Conservation (phyloP, 2,888 invertebrate species). For the Nipponacmea schrenckii region DNA sequence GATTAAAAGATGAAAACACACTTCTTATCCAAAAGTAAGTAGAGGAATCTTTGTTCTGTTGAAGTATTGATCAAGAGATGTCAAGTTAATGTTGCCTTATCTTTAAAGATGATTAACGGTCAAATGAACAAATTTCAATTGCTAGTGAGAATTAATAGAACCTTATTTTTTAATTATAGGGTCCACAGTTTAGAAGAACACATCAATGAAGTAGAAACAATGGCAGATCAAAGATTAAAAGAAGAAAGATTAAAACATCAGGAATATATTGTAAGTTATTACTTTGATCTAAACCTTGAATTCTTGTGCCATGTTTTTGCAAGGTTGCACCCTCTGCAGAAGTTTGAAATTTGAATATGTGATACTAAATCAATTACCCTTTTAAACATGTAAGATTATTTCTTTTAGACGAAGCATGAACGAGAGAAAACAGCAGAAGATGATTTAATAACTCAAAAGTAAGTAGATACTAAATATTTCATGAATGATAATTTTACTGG, state of each 20-base stretch:
- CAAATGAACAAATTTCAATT: too few relatives aligned
- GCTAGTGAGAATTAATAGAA: too few relatives aligned
- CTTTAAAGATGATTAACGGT: too few relatives aligned
- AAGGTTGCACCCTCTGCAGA: too few relatives aligned
- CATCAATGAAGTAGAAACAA: constrained; percentile 82
- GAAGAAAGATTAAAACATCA: constrained; percentile 88
- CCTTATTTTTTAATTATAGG: constrained; percentile 68
- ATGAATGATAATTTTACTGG: too few relatives aligned
- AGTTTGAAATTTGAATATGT: too few relatives aligned
- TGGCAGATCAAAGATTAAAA: constrained; percentile 79
- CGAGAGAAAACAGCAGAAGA: constrained; percentile 83
- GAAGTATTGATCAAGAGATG: too few relatives aligned
- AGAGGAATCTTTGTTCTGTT: constrained; percentile 59
- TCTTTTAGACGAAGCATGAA: constrained; percentile 77
- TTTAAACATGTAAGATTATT: constrained; percentile 14
- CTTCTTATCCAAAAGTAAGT: constrained; percentile 78
- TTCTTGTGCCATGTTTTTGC: too few relatives aligned
- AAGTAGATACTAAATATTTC: too few relatives aligned
- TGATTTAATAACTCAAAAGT: constrained; percentile 79
- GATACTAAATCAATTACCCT: too few relatives aligned
- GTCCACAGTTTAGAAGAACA: constrained; percentile 93
- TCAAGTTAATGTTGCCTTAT: too few relatives aligned
- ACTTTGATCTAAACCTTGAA: background rate
- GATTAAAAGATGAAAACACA: constrained; percentile 92
- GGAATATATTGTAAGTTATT: constrained; percentile 75